These are phyloP conservation scores for Anagyrus pseudococci DNA, from an alignment of 2,888 invertebrate species.

Conservation along the genomic window DNA sequence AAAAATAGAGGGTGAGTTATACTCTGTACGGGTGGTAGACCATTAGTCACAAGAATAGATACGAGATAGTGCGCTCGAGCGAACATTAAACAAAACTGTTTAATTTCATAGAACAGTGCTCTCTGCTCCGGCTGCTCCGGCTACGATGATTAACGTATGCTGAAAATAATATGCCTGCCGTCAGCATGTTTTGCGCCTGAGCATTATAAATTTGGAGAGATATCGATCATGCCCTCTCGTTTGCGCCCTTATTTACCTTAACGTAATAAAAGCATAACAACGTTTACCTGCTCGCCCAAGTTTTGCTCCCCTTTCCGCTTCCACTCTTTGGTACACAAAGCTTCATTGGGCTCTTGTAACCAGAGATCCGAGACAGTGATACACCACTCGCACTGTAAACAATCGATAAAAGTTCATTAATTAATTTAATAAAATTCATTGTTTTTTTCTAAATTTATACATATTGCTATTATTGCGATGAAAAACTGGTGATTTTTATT, in stretches of 20 bases:
- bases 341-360: conserved; percentile 21
- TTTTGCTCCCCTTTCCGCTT: too few relatives aligned
- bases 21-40: too few relatives aligned
- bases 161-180: conserved; percentile 18
- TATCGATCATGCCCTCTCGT: conserved; percentile 26
- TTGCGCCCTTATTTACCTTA: conserved; percentile 32
- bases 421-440: too few relatives aligned
- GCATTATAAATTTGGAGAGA: conserved; percentile 27
- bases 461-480: too few relatives aligned
- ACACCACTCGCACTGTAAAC: too few relatives aligned
- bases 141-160: conserved; percentile 21
- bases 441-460: too few relatives aligned
- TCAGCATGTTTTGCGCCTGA: not conserved
- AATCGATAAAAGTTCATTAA: too few relatives aligned
- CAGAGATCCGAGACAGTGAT: too few relatives aligned
- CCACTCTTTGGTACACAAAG: conserved; percentile 4
- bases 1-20: too few relatives aligned
- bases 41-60: conserved; percentile 23
- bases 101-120: conserved; percentile 25
- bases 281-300: conserved; percentile 19
- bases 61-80: conserved; percentile 8
- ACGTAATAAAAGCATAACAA: conserved; percentile 26
- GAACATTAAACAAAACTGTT: conserved; percentile 30
- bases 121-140: not conserved
- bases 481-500: too few relatives aligned